phyloP scores from a whole-genome alignment of 2,888 invertebrate species.

The Pocota personata region DNA sequence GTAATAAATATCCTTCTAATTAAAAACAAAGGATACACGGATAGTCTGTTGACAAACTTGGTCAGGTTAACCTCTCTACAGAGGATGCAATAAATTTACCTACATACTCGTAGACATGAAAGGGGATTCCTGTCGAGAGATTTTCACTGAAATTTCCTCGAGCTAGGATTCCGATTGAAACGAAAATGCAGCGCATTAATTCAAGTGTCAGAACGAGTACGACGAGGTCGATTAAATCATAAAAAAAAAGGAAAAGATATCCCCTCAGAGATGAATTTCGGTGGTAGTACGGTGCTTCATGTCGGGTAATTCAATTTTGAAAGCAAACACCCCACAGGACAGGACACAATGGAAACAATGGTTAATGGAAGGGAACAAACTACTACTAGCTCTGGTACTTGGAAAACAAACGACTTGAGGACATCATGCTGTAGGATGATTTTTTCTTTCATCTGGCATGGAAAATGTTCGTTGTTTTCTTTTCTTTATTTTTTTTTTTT shows the following conservation, averaged over 20 bases:
- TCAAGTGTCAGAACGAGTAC: not conserved
- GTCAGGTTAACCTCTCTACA: slow-evolving; percentile 41
- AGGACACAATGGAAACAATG: slow-evolving; percentile 33
- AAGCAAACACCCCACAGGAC: slow-evolving; percentile 41
- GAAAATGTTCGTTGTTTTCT: not conserved
- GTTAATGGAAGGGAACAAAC: slow-evolving; percentile 30
- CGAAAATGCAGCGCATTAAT: slow-evolving; percentile 1
- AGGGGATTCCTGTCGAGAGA: slow-evolving; percentile 1
- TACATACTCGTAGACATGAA: slow-evolving; percentile 32
- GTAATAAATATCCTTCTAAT: slow-evolving; percentile 57
- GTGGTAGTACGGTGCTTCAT: slow-evolving; percentile 1
- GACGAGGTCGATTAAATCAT: slow-evolving; percentile 40
- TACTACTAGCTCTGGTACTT: not conserved
- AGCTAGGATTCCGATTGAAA: not conserved
- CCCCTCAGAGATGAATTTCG: not conserved
- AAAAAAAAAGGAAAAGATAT: slow-evolving; percentile 14
- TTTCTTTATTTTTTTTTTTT: slow-evolving; percentile 1
- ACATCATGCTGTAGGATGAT: not conserved
- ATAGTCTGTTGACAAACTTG: slow-evolving; percentile 31
- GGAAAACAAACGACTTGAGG: slow-evolving; percentile 16
- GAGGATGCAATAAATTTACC: slow-evolving; percentile 47
- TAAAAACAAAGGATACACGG: slow-evolving; percentile 16
- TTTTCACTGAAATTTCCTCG: slow-evolving; percentile 29
- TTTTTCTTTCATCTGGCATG: not conserved
- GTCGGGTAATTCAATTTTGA: slow-evolving; percentile 43